Conservation (phyloP, 2,113 vertebrate species). For the Bos indicus region DNA sequence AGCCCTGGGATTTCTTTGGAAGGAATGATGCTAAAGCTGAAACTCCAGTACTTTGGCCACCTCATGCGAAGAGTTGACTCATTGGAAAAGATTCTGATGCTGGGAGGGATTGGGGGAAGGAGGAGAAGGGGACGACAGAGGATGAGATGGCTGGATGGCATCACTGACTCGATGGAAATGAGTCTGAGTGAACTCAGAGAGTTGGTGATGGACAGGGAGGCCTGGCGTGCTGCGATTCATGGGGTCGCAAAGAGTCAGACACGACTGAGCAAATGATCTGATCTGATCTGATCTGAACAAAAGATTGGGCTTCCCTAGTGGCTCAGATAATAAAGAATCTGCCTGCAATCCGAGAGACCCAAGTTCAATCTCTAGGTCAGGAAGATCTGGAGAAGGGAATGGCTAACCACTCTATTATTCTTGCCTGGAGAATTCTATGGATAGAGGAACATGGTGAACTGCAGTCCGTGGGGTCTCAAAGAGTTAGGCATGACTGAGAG, state of each 20-base stretch:
- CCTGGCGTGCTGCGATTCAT: no score
- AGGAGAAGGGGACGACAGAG: not conserved
- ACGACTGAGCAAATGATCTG: no score
- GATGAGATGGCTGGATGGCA: not conserved
- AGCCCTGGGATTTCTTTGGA: not conserved
- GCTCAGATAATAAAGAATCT: not conserved
- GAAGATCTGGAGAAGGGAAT: not conserved
- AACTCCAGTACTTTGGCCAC: not conserved
- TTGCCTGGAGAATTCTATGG: not conserved
- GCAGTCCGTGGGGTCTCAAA: not conserved
- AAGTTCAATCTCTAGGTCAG: not conserved
- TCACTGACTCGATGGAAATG: not conserved
- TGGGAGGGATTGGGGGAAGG: not conserved
- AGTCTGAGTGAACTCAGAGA: no score
- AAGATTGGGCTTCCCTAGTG: not conserved
- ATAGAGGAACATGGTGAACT: not conserved
- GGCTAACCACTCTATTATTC: not conserved
- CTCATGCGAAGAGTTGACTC: not conserved
- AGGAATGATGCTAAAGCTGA: not conserved
- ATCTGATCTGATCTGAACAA: not conserved
- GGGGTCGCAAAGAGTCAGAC: no score
- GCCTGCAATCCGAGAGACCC: not conserved
- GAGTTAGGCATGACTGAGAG: not conserved
- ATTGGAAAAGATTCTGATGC: not conserved
- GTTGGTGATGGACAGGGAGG: not conserved